A percentile compares a stretch with the other conserved stretches of the same genome.
phyloP scores from a whole-genome alignment of 2,113 vertebrate genomes.

The Leiothrix lutea region DNA sequence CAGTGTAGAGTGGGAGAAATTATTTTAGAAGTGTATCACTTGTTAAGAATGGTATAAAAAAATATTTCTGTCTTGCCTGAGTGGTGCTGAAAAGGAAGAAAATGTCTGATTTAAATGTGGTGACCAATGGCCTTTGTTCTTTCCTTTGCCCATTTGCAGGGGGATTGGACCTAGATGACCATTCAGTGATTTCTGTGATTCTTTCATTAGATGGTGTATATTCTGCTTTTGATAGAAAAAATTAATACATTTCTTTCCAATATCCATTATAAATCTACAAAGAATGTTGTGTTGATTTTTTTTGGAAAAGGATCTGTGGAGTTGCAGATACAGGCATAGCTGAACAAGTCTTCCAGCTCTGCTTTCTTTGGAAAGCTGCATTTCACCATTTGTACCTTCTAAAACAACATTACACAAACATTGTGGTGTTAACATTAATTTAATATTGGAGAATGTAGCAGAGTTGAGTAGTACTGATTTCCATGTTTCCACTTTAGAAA shows the following conservation, averaged over 20 bases:
- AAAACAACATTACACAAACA: background rate
- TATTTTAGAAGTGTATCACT: background rate
- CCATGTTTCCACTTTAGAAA: background rate
- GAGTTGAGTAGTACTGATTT: background rate
- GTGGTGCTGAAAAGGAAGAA: background rate
- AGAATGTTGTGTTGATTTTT: background rate
- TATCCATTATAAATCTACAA: background rate
- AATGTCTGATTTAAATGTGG: background rate
- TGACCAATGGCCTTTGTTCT: background rate
- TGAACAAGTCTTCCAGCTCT: background rate
- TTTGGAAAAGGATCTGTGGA: background rate
- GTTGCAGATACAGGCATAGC: background rate
- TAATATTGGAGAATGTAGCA: background rate
- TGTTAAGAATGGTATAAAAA: background rate
- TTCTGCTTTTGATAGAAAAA: background rate
- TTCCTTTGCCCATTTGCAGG: background rate
- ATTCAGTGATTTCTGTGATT: background rate
- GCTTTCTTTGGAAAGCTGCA: background rate
- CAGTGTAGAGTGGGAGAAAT: background rate
- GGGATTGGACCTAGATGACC: background rate
- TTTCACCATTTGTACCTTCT: background rate
- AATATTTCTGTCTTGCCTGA: background rate
- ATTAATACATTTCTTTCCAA: background rate
- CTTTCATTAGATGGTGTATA: background rate
- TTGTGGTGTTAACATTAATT: background rate